Evolutionary conservation across 2,113 vertebrate genomes (phyloP).

Genomic region (Periophthalmodon schlosseri): DNA sequence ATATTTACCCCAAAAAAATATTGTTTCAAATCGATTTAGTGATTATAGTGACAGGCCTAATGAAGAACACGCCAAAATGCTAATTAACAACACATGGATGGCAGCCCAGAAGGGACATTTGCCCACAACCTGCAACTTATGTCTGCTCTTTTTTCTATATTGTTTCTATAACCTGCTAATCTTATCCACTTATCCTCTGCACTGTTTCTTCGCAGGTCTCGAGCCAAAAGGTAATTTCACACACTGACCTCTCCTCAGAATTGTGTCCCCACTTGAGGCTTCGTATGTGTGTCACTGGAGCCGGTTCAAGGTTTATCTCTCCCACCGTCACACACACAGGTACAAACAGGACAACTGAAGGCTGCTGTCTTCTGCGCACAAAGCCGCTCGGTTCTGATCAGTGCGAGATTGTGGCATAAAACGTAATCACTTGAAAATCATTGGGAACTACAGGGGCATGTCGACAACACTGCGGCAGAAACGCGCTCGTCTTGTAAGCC

Average conservation of each 20-base stretch:
- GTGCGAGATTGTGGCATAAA: neutral
- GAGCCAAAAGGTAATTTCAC: conserved; percentile 27
- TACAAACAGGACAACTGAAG: neutral
- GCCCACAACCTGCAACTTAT: conserved; percentile 5
- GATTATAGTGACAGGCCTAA: neutral
- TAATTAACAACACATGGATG: neutral
- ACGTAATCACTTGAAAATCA: neutral
- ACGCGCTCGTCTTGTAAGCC: neutral
- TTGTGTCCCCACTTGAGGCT: conserved; percentile 14
- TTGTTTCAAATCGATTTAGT: too few relatives aligned
- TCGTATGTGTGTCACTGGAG: conserved; percentile 10
- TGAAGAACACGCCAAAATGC: conserved; percentile 7
- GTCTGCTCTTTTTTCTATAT: conserved; percentile 14
- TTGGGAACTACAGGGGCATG: too few relatives aligned
- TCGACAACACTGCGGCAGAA: neutral
- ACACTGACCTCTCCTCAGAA: conserved; percentile 23
- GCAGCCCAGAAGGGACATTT: conserved; percentile 5
- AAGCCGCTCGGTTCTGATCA: neutral
- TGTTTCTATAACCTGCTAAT: conserved; percentile 1
- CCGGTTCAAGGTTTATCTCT: conserved; percentile 18
- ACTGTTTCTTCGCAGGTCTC: conserved; percentile 10
- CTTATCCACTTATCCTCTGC: neutral
- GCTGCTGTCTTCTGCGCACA: neutral
- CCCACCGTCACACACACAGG: neutral
- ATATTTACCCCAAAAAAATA: too few relatives aligned